Evolutionary conservation across 2,797 vertebrate genomes (phyloP).

Genomic region (Pantherophis vulpinus): DNA sequence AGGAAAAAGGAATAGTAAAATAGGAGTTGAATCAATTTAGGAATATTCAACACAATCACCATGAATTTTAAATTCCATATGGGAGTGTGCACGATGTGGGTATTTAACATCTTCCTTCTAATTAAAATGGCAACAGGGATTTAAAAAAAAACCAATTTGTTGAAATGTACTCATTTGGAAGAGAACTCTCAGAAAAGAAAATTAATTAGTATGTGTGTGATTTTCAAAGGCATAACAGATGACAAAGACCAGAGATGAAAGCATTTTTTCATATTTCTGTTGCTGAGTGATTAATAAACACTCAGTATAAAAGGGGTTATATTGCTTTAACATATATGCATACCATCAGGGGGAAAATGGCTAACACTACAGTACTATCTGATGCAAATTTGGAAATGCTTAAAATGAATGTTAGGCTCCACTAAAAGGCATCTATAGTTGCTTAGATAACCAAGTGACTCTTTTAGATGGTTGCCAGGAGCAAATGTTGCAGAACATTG

Average conservation of each 20-base stretch:
- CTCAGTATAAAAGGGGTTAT: neutral
- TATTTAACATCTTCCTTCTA: slow-evolving; percentile 17
- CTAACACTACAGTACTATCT: neutral
- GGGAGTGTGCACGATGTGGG: neutral
- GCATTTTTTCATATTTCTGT: neutral
- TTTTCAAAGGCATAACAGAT: neutral
- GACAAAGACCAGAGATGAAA: neutral
- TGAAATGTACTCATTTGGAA: neutral
- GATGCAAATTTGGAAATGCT: neutral
- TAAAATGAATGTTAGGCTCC: neutral
- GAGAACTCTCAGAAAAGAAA: neutral
- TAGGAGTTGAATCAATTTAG: neutral
- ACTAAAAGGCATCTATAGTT: neutral
- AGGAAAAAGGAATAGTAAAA: neutral
- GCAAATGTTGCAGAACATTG: neutral
- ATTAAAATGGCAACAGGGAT: slow-evolving; percentile 5
- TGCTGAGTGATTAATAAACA: neutral
- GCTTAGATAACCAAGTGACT: neutral
- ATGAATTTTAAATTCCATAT: slow-evolving; percentile 8
- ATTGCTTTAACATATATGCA: neutral
- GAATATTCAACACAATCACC: neutral
- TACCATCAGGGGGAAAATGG: neutral
- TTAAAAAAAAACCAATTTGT: neutral
- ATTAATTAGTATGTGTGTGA: neutral
- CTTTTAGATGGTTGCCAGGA: neutral